Evolutionary conservation across 2,113 vertebrate species (phyloP).

Genomic region (Mastomys coucha): DNA sequence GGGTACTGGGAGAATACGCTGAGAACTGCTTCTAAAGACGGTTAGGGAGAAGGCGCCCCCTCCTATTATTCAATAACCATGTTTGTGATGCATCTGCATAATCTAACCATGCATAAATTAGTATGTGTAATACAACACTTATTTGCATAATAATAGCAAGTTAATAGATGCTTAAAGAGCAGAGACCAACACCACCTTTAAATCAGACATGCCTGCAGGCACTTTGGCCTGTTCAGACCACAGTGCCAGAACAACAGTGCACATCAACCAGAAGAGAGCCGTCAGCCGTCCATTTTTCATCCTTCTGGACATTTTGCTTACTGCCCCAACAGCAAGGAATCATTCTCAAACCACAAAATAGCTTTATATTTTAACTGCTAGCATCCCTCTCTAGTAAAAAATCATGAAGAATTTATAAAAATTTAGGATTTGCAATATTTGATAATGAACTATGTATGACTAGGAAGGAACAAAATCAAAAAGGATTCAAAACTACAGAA

Average conservation of each 20-base stretch:
- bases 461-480: neutral
- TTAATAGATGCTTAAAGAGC: constrained; percentile 99
- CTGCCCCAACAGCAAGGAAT: constrained; percentile 66
- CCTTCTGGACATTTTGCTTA: constrained; percentile 80
- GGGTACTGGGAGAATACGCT: constrained; percentile 82
- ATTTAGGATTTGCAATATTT: constrained; percentile 19
- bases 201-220: constrained; percentile 98
- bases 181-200: constrained; percentile 98
- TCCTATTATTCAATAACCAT: constrained; percentile 94
- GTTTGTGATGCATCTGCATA: constrained; percentile 93
- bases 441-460: neutral
- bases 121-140: constrained; percentile 98
- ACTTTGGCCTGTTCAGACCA: constrained; percentile 90
- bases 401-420: constrained; percentile 66
- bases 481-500: constrained; percentile 23
- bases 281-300: constrained; percentile 82
- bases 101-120: constrained; percentile 99
- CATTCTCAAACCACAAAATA: constrained; percentile 78
- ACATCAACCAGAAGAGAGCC: constrained; percentile 80
- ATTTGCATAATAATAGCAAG: constrained; percentile 99
- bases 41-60: constrained; percentile 83
- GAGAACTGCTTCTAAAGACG: constrained; percentile 85
- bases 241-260: constrained; percentile 89
- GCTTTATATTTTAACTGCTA: constrained; percentile 75
- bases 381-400: constrained; percentile 44